These are phyloP conservation scores for Calidris pygmaea DNA, from an alignment of 2,113 vertebrate genomes.

Conservation along the genomic window DNA sequence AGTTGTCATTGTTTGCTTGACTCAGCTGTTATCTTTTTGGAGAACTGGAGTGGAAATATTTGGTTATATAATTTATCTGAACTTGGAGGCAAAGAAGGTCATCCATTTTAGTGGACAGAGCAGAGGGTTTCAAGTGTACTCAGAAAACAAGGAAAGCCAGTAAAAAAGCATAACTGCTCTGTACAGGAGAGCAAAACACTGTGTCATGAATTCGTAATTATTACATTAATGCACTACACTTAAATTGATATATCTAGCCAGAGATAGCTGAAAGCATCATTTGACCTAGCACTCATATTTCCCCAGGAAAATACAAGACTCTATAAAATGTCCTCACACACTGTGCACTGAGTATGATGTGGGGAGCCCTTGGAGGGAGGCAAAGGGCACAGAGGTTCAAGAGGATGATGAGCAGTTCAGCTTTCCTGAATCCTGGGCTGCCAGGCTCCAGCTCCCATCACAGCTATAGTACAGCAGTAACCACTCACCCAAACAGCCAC, in stretches of 20 bases:
- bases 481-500: not conserved
- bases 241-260: not conserved
- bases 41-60: not conserved
- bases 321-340: not conserved
- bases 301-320: not conserved
- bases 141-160: not conserved
- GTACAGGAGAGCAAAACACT: not conserved
- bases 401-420: not conserved
- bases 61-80: not conserved
- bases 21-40: not conserved
- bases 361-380: not conserved
- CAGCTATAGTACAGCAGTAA: not conserved
- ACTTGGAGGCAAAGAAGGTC: not conserved
- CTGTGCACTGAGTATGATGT: not conserved
- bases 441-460: not conserved
- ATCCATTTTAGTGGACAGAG: not conserved
- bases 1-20: not conserved
- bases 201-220: constrained; percentile 10
- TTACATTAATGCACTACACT: not conserved
- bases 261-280: not conserved
- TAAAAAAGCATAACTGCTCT: not conserved
- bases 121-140: not conserved
- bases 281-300: not conserved
- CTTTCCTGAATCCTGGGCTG: not conserved
- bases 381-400: not conserved